A percentile compares a stretch with the other conserved stretches of the same genome.
Evolutionary conservation across 64 coral and sea anemone species (phyloP).

Genomic region (Anthopleura sola): DNA sequence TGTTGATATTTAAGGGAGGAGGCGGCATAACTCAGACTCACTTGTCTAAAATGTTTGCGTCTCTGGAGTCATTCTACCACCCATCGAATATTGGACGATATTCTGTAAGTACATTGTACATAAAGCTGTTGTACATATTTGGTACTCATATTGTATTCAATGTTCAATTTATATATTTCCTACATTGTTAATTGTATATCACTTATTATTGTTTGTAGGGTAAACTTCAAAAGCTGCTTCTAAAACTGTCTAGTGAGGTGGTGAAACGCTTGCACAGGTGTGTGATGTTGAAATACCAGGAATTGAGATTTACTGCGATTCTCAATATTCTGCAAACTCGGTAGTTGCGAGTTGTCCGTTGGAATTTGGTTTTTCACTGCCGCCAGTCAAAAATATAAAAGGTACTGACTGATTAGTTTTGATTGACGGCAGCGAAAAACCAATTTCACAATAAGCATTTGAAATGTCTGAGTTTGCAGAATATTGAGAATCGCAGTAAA

Average conservation of each 20-base stretch:
- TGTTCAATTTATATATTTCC: background rate
- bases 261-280: constrained; percentile 83
- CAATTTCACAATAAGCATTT: too few species aligned
- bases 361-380: too few species aligned
- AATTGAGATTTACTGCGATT: too few species aligned
- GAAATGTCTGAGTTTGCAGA: too few species aligned
- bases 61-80: constrained; percentile 97
- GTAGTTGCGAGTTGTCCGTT: too few species aligned
- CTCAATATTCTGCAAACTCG: too few species aligned
- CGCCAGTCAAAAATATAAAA: too few species aligned
- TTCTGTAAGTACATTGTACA: constrained; percentile 54
- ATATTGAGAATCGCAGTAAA: background rate
- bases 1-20: constrained; percentile 22
- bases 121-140: too few species aligned
- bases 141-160: too few species aligned
- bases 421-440: too few species aligned
- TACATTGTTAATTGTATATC: background rate
- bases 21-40: constrained; percentile 65
- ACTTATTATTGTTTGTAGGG: constrained; percentile 33
- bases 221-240: constrained; percentile 82
- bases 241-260: constrained; percentile 77
- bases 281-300: background rate
- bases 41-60: constrained; percentile 79
- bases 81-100: constrained; percentile 95
- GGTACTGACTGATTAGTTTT: too few species aligned